Evolutionary conservation across 2,888 invertebrate species (phyloP).

Genomic region (Spodoptera littoralis): DNA sequence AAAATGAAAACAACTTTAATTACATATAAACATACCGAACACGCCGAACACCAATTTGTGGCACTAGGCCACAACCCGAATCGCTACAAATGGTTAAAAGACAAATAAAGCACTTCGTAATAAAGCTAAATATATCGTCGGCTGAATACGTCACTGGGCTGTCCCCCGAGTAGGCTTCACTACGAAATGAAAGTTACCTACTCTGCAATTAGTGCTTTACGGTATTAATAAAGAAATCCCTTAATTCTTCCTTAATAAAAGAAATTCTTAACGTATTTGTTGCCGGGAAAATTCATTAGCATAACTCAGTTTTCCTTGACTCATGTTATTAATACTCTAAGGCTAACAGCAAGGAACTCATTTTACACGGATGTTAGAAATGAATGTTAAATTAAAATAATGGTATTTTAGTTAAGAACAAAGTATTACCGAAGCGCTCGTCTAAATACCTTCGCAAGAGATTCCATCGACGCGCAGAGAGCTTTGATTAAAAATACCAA

Average conservation of each 20-base stretch:
- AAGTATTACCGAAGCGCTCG: slow-evolving; percentile 48
- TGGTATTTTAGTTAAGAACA: slow-evolving; percentile 48
- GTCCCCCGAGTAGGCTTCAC: slow-evolving; percentile 66
- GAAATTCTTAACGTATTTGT: slow-evolving; percentile 66
- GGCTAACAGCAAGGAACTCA: slow-evolving; percentile 31
- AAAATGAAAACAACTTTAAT: too few species aligned
- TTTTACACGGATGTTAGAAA: slow-evolving; percentile 33
- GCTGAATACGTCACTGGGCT: slow-evolving; percentile 62
- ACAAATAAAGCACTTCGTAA: slow-evolving; percentile 18
- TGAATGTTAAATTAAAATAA: slow-evolving; percentile 35
- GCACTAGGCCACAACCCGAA: slow-evolving; percentile 14
- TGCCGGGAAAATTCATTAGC: slow-evolving; percentile 58
- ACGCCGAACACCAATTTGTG: slow-evolving; percentile 7
- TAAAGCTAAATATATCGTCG: slow-evolving; percentile 13
- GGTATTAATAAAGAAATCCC: slow-evolving; percentile 80
- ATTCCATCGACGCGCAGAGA: slow-evolving; percentile 59
- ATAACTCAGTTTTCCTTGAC: slow-evolving; percentile 52
- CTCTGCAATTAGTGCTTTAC: slow-evolving; percentile 76
- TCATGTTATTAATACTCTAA: slow-evolving; percentile 52
- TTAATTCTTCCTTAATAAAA: slow-evolving; percentile 74
- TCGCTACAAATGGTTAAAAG: slow-evolving; percentile 5
- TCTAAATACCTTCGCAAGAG: slow-evolving; percentile 55
- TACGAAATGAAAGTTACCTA: slow-evolving; percentile 72
- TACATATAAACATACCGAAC: too few species aligned
- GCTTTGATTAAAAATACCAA: slow-evolving; percentile 84